phyloP scores from a whole-genome alignment of 2,113 vertebrate genomes.

The Charina bottae region DNA sequence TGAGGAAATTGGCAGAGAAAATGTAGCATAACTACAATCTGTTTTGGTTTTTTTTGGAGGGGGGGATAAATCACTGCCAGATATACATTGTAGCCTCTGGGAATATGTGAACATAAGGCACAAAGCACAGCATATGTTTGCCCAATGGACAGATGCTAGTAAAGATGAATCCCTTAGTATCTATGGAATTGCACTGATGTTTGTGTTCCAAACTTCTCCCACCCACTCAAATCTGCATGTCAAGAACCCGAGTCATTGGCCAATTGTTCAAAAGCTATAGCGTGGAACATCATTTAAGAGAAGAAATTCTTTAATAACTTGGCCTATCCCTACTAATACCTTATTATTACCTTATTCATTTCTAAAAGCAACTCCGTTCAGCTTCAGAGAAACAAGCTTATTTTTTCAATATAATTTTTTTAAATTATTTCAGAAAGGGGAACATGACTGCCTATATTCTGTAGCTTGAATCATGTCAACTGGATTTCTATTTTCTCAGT shows the following conservation, averaged over 20 bases:
- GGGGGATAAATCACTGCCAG: background rate
- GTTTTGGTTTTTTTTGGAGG: background rate
- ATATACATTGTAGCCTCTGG: background rate
- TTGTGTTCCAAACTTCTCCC: background rate
- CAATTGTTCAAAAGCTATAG: background rate
- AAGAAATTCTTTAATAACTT: slow-evolving; percentile 6
- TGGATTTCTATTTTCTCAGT: no score
- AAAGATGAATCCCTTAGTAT: background rate
- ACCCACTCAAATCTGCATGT: background rate
- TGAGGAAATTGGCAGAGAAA: background rate
- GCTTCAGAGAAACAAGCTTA: background rate
- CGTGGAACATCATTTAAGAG: background rate
- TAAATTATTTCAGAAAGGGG: background rate
- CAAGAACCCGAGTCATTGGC: background rate
- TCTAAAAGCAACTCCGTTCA: background rate
- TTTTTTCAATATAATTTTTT: background rate
- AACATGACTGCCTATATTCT: no score
- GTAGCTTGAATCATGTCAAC: no score
- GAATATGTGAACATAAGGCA: background rate
- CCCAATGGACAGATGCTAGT: background rate
- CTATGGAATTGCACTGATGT: background rate
- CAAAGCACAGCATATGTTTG: background rate
- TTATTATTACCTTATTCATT: background rate
- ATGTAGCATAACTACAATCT: background rate
- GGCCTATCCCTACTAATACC: background rate